Percentiles rank a stretch among this genome's conserved stretches.
Conservation (phyloP, 1,140 invertebrate genomes). For the Druon quercuslanigerum region DNA sequence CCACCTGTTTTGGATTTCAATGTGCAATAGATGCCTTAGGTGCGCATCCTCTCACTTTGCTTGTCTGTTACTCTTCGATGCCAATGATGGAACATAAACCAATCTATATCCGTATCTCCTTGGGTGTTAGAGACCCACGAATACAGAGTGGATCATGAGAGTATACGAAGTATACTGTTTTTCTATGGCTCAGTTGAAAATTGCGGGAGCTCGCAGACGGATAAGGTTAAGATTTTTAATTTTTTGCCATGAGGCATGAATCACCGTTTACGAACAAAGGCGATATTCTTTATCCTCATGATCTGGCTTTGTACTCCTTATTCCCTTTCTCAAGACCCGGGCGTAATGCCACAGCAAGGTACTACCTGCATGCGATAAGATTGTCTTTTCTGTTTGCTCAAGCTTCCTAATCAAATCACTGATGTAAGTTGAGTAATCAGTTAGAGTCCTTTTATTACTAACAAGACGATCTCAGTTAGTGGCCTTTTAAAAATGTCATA, state of each 20-base stretch:
- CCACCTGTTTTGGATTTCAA: no score
- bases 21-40: no score
- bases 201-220: not conserved
- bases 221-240: slow-evolving; percentile 8
- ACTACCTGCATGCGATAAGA: slow-evolving; percentile 8
- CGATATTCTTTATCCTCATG: slow-evolving; percentile 34
- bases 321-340: slow-evolving; percentile 2
- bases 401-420: slow-evolving; percentile 24
- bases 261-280: slow-evolving; percentile 40
- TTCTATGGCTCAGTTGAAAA: not conserved
- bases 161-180: not conserved
- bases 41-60: no score
- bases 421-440: not conserved
- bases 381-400: slow-evolving; percentile 13
- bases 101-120: slow-evolving; percentile 4
- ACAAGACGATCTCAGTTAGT: not conserved
- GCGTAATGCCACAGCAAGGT: slow-evolving; percentile 27
- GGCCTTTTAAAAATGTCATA: no score
- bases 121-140: not conserved
- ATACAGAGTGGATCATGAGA: not conserved
- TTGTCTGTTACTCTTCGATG: slow-evolving; percentile 26
- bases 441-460: not conserved
- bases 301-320: slow-evolving; percentile 15
- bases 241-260: slow-evolving; percentile 32
- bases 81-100: slow-evolving; percentile 33